These are phyloP conservation scores for Pentalonia nigronervosa DNA, from an alignment of 1,140 invertebrate species.

Conservation along the genomic window DNA sequence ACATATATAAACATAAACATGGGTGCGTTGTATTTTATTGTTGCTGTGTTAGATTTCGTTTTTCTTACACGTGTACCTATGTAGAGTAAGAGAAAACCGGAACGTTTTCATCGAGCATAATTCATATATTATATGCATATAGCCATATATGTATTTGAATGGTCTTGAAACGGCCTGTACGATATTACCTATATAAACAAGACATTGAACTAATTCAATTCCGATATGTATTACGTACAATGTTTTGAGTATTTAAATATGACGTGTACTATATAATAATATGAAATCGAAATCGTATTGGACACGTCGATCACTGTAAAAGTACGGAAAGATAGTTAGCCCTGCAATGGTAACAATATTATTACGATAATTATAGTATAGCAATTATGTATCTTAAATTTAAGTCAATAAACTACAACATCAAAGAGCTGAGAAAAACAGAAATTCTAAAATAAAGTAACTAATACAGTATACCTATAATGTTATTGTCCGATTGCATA, in stretches of 20 bases:
- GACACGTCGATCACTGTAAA: neutral
- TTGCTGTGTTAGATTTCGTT: slow-evolving; percentile 12
- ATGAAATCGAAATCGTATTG: neutral
- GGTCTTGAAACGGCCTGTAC: neutral
- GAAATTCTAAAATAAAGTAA: no score
- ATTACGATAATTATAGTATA: no score
- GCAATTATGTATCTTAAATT: no score
- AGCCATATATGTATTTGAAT: neutral
- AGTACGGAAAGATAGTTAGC: no score
- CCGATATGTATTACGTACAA: neutral
- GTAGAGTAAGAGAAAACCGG: slow-evolving; percentile 19
- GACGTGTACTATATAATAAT: neutral
- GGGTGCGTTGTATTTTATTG: neutral
- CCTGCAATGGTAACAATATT: no score
- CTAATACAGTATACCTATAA: no score
- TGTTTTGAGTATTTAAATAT: neutral
- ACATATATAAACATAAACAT: neutral
- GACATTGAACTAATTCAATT: slow-evolving; percentile 26
- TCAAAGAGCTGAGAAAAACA: no score
- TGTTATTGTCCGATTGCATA: no score
- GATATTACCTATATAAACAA: neutral
- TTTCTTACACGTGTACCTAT: neutral
- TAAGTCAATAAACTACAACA: no score
- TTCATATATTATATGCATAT: neutral
- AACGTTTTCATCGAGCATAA: slow-evolving; percentile 20